Base-by-base conservation (phyloP, 1,140 invertebrate genomes). In the Doryteuthis pealeii region DNA sequence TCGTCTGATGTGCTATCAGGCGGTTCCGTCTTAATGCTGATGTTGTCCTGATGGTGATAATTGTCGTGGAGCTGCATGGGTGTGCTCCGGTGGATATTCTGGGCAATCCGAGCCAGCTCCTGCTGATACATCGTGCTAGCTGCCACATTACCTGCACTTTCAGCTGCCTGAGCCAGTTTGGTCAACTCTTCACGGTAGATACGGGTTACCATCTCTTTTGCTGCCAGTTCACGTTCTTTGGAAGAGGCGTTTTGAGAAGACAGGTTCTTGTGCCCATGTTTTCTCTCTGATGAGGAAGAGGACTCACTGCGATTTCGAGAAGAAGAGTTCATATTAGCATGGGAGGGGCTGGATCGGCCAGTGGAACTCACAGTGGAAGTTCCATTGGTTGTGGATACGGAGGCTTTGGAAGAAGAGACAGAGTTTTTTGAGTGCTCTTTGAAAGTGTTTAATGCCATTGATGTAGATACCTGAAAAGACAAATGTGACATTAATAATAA, bases 111-210 rank as follows among this genome's bases (percentile, higher is more conserved):
- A 28, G 82, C 81, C 43, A 87, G 78, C 70, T 87, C 86, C 54
- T 85, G 82, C 62, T 85, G 81, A 74, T 87, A 87, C n/a, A 95
- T 93, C 79, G 96, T 94, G 18, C 90, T 96, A 89, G 76, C 96
- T 91, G 83, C 83, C 54, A 87, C 77, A 70, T 88, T 88, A 26
- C 87, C 87, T 71, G 93, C 93, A 76, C 93, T 90, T 75, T 92
- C 94, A 81, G 93, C 92, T 30, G 82, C 81, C 33, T 85, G 81
- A 28, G 87, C 86, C 26, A 99, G 91, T 86, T 98, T 97, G 65
- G 94, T 93, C 58, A 98, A 89, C 84, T 98, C 96, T 86, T 98
- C 96, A 81, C 99, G 95, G 86, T 99, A 99, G 82, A 99, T 96
- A 83, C 95, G 91, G 22, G 96, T 93, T 79, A 99, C 95, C 89